A percentile compares a stretch with the other conserved stretches of the same genome.
Conservation (phyloP, 2,888 invertebrate species). For the Eupithecia subumbrata region DNA sequence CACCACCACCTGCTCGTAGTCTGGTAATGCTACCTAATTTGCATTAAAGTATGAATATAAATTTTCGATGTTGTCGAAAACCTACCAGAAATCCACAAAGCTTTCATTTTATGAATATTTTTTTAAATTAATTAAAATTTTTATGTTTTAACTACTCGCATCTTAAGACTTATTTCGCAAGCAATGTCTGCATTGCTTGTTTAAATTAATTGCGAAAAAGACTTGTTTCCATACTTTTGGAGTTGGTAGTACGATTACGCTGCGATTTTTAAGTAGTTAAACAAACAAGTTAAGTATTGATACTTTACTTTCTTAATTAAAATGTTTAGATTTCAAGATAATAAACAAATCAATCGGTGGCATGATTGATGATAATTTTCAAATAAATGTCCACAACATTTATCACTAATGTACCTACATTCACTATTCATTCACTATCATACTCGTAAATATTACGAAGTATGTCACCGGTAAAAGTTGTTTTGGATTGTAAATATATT, state of each 20-base stretch:
- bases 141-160: not conserved
- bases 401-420: not conserved
- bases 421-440: not conserved
- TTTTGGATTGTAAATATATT: not conserved
- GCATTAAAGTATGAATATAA: not conserved
- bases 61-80: not conserved
- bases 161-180: not conserved
- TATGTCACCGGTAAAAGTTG: conserved; percentile 3
- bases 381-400: not conserved
- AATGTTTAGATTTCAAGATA: not conserved
- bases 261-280: not conserved
- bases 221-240: not conserved
- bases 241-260: not conserved
- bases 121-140: not conserved
- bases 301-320: not conserved
- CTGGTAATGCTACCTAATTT: not conserved
- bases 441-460: not conserved
- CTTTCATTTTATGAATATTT: not conserved
- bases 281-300: not conserved
- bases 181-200: not conserved
- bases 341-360: not conserved
- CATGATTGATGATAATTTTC: not conserved
- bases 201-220: not conserved
- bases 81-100: not conserved
- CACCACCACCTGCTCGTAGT: conserved; percentile 49